A percentile compares a stretch with the other conserved stretches of the same genome.
Conservation (phyloP, 2,888 invertebrate species). For the Athalia rosae region DNA sequence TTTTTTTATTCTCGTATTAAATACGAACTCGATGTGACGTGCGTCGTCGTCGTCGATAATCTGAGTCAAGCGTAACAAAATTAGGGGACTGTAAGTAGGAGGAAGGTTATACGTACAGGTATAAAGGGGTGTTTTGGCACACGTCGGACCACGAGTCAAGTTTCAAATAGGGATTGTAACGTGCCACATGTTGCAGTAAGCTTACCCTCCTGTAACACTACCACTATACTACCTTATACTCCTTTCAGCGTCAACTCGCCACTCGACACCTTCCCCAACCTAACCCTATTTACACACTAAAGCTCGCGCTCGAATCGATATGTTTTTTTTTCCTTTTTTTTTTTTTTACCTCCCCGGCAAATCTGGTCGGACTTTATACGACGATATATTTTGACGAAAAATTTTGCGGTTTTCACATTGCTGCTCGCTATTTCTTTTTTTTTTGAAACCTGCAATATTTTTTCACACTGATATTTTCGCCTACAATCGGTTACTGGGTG, state of each 20-base stretch:
- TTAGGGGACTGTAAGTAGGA: neutral
- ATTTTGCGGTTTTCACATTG: too few relatives aligned
- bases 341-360: neutral
- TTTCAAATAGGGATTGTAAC: constrained; percentile 58
- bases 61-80: neutral
- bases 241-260: constrained; percentile 12
- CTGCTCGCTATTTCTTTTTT: too few relatives aligned
- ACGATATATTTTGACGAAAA: too few relatives aligned
- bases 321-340: neutral
- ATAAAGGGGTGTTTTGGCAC: constrained; percentile 38
- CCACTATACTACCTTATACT: constrained; percentile 4
- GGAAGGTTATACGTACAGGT: constrained; percentile 19
- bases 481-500: too few relatives aligned
- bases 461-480: too few relatives aligned
- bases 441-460: too few relatives aligned
- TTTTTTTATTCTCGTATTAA: too few relatives aligned
- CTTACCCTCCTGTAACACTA: constrained; percentile 47
- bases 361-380: neutral
- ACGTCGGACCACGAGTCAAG: constrained; percentile 32
- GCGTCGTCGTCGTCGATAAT: too few relatives aligned
- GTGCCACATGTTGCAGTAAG: constrained; percentile 64
- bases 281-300: constrained; percentile 35
- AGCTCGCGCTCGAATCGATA: constrained; percentile 18
- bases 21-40: too few relatives aligned
- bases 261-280: neutral